These are phyloP conservation scores for Lasioglossum calceatum DNA, from an alignment of 2,888 invertebrate genomes.

Conservation along the genomic window DNA sequence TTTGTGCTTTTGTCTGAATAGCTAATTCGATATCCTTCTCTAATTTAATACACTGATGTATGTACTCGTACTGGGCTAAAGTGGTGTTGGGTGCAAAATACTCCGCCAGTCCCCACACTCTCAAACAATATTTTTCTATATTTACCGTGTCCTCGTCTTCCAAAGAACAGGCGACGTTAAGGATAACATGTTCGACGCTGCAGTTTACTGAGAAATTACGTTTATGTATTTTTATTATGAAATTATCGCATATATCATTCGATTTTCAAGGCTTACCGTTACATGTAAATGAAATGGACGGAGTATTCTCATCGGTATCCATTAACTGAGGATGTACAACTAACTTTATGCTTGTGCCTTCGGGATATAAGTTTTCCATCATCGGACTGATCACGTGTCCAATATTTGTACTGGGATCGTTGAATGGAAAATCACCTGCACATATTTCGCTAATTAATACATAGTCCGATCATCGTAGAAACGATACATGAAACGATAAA, in stretches of 20 bases:
- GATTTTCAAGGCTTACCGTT: slow-evolving; percentile 88
- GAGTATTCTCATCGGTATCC: slow-evolving; percentile 85
- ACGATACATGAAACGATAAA: neutral
- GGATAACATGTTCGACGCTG: slow-evolving; percentile 93
- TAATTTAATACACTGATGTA: slow-evolving; percentile 96
- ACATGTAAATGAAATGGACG: slow-evolving; percentile 95
- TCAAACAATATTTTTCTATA: slow-evolving; percentile 87
- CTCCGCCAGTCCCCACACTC: slow-evolving; percentile 95
- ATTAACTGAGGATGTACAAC: slow-evolving; percentile 89
- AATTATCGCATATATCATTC: neutral
- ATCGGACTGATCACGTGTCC: slow-evolving; percentile 96
- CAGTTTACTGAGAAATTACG: slow-evolving; percentile 90
- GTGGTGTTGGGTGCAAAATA: slow-evolving; percentile 94
- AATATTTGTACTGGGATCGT: slow-evolving; percentile 92
- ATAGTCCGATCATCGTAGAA: neutral
- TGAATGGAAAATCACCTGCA: slow-evolving; percentile 89
- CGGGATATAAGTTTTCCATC: slow-evolving; percentile 91
- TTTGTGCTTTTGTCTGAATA: slow-evolving; percentile 86
- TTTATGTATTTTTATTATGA: neutral
- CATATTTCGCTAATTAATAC: slow-evolving; percentile 21
- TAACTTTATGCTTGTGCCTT: slow-evolving; percentile 95
- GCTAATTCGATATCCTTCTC: slow-evolving; percentile 93
- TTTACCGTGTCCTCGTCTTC: slow-evolving; percentile 90
- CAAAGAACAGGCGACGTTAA: slow-evolving; percentile 92
- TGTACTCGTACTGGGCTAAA: slow-evolving; percentile 96